A percentile compares a stretch with the other conserved stretches of the same genome.
Conservation (phyloP, 2,888 invertebrate genomes). For the Papilio demoleus region DNA sequence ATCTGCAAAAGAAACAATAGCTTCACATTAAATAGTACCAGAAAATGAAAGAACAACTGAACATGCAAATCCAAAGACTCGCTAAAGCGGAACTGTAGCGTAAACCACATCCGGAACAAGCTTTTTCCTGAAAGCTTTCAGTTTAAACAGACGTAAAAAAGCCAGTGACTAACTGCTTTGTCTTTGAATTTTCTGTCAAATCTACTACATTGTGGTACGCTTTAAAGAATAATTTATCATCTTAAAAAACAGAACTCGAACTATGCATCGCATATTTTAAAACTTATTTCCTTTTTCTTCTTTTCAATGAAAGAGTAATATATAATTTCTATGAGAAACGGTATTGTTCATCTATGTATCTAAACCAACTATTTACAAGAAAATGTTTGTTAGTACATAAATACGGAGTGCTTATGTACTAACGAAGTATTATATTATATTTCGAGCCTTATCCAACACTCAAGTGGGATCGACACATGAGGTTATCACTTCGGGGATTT, state of each 20-base stretch:
- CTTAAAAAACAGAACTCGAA: not conserved
- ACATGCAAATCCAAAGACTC: conserved; percentile 35
- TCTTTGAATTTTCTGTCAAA: conserved; percentile 32
- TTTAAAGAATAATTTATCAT: conserved; percentile 8
- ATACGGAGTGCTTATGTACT: too few species aligned
- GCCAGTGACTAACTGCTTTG: conserved; percentile 34
- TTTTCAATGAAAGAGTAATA: too few species aligned
- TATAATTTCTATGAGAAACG: too few species aligned
- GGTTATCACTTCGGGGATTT: too few species aligned
- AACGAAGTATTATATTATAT: too few species aligned
- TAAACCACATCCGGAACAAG: conserved; percentile 36
- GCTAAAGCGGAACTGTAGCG: conserved; percentile 36
- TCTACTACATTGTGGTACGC: conserved; percentile 17
- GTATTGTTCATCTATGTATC: not conserved
- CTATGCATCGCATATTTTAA: too few species aligned
- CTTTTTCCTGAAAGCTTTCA: conserved; percentile 38
- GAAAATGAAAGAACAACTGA: conserved; percentile 33
- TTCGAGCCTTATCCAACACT: too few species aligned
- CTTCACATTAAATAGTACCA: conserved; percentile 22
- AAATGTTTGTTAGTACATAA: too few species aligned
- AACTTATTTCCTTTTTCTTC: too few species aligned
- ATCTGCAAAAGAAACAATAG: conserved; percentile 9
- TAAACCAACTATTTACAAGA: not conserved
- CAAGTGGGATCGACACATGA: too few species aligned
- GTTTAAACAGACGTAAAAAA: conserved; percentile 35